Conservation (phyloP, 1,140 invertebrate species). For the Chlorops oryzae region DNA sequence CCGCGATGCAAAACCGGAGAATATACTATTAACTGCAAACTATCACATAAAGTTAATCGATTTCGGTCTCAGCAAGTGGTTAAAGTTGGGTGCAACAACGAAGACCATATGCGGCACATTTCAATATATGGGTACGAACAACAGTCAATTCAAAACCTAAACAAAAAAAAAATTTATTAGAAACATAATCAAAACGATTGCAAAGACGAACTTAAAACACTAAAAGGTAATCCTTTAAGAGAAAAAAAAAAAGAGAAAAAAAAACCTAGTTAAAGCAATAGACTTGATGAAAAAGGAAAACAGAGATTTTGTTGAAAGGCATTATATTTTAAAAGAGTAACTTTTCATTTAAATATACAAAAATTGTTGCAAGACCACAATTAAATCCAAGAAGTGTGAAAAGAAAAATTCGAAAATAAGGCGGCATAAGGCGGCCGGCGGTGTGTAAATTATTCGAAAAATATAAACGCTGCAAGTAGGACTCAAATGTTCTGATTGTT, state of each 20-base stretch:
- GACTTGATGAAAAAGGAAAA: background rate
- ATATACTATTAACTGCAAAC: conserved; percentile 74
- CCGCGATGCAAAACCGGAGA: conserved; percentile 86
- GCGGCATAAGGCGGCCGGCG: no score
- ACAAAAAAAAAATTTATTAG: conserved; percentile 21
- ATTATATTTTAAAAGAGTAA: no score
- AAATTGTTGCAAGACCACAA: no score
- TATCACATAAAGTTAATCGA: conserved; percentile 80
- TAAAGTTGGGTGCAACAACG: conserved; percentile 66
- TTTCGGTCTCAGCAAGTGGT: conserved; percentile 91
- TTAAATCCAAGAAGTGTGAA: no score
- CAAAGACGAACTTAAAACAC: no score
- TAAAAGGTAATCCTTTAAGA: background rate
- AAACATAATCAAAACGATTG: no score
- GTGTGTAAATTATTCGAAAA: no score
- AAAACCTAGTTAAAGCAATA: conserved; percentile 2
- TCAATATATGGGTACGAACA: conserved; percentile 76
- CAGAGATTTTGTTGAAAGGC: no score
- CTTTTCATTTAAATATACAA: no score
- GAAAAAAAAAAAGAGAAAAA: conserved; percentile 1
- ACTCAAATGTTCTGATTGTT: no score
- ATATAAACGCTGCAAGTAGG: no score
- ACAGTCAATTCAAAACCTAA: conserved; percentile 8
- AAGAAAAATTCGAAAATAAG: no score
- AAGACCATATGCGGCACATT: conserved; percentile 85